Evolutionary conservation across 2,797 vertebrate species (phyloP).

Genomic region (Alfaro cultratus): DNA sequence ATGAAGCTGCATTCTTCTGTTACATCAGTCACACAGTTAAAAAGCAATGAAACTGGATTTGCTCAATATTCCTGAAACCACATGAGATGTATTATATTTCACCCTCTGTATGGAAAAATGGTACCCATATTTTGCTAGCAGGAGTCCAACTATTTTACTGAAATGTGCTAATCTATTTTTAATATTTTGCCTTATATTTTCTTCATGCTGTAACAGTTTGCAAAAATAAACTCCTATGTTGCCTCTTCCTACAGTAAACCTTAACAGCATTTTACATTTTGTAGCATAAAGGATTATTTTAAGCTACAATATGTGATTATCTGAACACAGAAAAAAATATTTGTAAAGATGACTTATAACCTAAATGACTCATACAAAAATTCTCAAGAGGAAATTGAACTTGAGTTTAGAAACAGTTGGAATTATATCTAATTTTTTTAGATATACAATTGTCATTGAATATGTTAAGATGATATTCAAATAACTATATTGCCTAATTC

Average conservation of each 20-base stretch:
- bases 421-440: not conserved
- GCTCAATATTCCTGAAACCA: conserved; percentile 7
- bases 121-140: not conserved
- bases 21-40: conserved; percentile 8
- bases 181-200: not conserved
- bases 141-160: not conserved
- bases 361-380: not conserved
- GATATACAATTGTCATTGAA: not conserved
- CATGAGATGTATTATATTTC: conserved; percentile 1
- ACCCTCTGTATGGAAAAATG: not conserved
- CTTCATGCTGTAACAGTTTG: not conserved
- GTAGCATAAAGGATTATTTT: not conserved
- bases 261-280: not conserved
- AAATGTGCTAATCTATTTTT: not conserved
- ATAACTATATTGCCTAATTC: not conserved
- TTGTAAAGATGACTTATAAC: not conserved
- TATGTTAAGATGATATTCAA: not conserved
- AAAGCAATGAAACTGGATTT: conserved; percentile 2
- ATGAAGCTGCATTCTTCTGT: not conserved
- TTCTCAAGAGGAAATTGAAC: not conserved
- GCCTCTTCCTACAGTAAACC: not conserved
- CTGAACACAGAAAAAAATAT: not conserved
- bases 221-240: not conserved
- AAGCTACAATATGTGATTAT: not conserved
- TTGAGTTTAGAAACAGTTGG: not conserved